Evolutionary conservation across 2,888 invertebrate genomes (phyloP).

Genomic region (Torymus tubicola): DNA sequence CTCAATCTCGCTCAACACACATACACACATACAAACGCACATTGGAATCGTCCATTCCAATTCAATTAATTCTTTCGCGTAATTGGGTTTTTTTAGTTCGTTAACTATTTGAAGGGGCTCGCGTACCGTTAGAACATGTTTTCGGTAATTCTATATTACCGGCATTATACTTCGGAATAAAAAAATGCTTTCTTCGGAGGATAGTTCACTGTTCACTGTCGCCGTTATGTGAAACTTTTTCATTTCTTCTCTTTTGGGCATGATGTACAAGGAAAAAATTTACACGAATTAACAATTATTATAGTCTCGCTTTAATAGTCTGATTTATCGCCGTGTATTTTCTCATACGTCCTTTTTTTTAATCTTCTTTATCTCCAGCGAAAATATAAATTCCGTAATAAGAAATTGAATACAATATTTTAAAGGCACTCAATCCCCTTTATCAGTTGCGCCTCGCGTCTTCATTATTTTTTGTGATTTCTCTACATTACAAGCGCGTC

Average conservation of each 20-base stretch:
- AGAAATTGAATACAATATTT: slow-evolving; percentile 58
- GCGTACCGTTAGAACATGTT: slow-evolving; percentile 46
- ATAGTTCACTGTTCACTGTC: slow-evolving; percentile 31
- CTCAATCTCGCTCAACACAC: slow-evolving; percentile 15
- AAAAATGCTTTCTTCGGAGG: slow-evolving; percentile 34
- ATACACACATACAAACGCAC: slow-evolving; percentile 35
- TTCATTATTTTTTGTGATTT: slow-evolving; percentile 54
- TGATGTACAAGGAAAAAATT: slow-evolving; percentile 56
- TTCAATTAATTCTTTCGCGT: slow-evolving; percentile 30
- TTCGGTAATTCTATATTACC: slow-evolving; percentile 20
- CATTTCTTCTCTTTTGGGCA: slow-evolving; percentile 4
- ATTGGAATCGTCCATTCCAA: slow-evolving; percentile 32
- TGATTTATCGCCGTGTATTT: slow-evolving; percentile 24
- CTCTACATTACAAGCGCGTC: slow-evolving; percentile 62
- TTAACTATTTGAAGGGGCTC: slow-evolving; percentile 44
- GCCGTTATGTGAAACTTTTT: slow-evolving; percentile 18
- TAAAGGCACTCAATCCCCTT: slow-evolving; percentile 60
- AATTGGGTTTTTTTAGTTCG: slow-evolving; percentile 8
- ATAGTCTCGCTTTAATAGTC: slow-evolving; percentile 51
- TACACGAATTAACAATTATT: slow-evolving; percentile 56
- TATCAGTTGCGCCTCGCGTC: slow-evolving; percentile 55
- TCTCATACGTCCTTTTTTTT: slow-evolving; percentile 1
- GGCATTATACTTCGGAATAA: slow-evolving; percentile 40
- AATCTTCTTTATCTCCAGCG: slow-evolving; percentile 48
- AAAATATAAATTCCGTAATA: slow-evolving; percentile 58